Evolutionary conservation across 1,140 invertebrate species (phyloP), one percentile per base, ranked within the genome.

Genomic region (Battus philenor): DNA sequence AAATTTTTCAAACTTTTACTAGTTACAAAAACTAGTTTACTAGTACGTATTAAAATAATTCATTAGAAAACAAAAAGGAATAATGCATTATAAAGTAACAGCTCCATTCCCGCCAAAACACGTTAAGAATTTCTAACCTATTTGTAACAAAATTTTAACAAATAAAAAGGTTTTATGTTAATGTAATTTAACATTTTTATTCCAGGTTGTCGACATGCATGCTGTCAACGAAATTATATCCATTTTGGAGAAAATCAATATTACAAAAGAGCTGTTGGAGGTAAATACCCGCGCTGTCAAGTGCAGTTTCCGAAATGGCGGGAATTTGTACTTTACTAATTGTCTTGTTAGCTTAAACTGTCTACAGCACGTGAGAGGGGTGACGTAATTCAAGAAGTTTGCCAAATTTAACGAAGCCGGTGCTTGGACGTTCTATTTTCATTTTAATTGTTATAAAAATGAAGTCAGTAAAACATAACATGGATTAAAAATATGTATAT

Each of bases 241-340:
- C 81, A 89, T 93, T 76, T 89, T 98, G 91, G 97, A 98, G 88
- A 94, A 92, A 87, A 93, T 94, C 82, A 90, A 93, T 85, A 95
- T 98, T 87, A 97, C 96, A 86, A 96, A 95, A 90, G 96, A 98
- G 86, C 91, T 95, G 87, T 87, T 98, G 88, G 96, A 97, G 92
- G 95, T 96, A 88, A 87, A 84, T 36, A 9, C 17, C 8, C n/a
- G 18, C 10, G 9, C 5, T 30, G n/a, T 30, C 29, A 30, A 30
- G 5, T n/a, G n/a, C n/a, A n/a, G 9, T 17, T n/a, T 17, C 15
- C 5, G 6, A n/a, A 18, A 26, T 5, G 38, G 38, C 36, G 11
- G 9, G 22, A 24, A 26, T 27, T 7, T 26, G 1, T 13, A 8
- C 8, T 41, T 29, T 9, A 27, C 22, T 41, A 41, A 41, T 27